Percentiles rank a stretch among this genome's conserved stretches.
These are phyloP conservation scores for Dasyornis broadbenti DNA, from an alignment of 2,113 vertebrate genomes.

Conservation along the genomic window DNA sequence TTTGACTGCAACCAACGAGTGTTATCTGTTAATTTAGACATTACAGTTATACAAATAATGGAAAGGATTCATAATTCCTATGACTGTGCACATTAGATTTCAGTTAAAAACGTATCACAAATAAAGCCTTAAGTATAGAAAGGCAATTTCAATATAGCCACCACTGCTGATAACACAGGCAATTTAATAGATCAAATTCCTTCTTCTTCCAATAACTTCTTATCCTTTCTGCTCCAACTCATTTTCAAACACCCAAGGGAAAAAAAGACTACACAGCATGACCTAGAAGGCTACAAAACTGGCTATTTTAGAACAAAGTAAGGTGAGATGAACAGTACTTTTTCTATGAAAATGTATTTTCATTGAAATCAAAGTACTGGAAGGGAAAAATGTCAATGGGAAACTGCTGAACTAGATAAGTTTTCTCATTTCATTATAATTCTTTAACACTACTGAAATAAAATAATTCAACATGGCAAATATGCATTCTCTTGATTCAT, in stretches of 20 bases:
- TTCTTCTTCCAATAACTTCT: not conserved
- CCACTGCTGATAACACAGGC: not conserved
- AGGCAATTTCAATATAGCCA: slow-evolving; percentile 2
- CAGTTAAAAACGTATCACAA: not conserved
- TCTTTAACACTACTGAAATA: not conserved
- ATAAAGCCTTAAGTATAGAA: not conserved
- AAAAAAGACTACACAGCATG: slow-evolving; percentile 1
- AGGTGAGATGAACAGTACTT: not conserved
- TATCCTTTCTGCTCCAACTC: slow-evolving; percentile 1
- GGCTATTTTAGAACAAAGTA: slow-evolving; percentile 28
- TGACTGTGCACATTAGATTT: not conserved
- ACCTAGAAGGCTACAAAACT: slow-evolving; percentile 6
- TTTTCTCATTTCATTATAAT: slow-evolving; percentile 5
- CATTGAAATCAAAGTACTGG: slow-evolving; percentile 22
- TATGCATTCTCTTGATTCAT: not conserved
- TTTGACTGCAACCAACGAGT: not conserved
- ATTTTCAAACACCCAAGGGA: slow-evolving; percentile 25
- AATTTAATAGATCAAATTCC: slow-evolving; percentile 17
- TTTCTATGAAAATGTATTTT: slow-evolving; percentile 29
- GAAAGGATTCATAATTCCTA: not conserved
- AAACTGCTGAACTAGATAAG: slow-evolving; percentile 15
- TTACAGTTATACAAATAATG: not conserved
- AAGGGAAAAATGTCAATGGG: not conserved
- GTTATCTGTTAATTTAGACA: not conserved
- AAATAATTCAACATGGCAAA: not conserved